Conservation (phyloP, 2,797 vertebrate species). For the Acanthornis magna region DNA sequence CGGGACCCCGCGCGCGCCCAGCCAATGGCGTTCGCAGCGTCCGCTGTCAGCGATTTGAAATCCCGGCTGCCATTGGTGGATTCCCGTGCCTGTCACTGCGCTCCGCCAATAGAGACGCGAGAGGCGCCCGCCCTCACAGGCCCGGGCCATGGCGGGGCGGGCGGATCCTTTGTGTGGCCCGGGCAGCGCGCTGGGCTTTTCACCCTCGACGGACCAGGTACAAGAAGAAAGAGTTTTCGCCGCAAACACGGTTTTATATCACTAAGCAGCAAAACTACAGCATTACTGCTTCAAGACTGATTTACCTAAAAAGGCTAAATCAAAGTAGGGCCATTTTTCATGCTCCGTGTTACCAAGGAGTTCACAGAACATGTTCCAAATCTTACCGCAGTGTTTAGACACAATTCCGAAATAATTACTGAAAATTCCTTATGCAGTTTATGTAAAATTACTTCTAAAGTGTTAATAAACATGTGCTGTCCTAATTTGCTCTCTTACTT, state of each 20-base stretch:
- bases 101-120: not conserved
- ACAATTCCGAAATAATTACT: not conserved
- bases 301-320: not conserved
- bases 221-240: fast-evolving
- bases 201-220: fast-evolving
- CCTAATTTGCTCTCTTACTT: not conserved
- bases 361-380: not conserved
- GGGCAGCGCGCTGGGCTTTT: not conserved
- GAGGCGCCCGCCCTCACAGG: fast-evolving
- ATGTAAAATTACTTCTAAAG: not conserved
- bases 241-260: fast-evolving
- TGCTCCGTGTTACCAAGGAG: fast-evolving
- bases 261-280: not conserved
- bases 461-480: not conserved
- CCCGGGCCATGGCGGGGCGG: not conserved
- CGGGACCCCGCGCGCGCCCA: not conserved
- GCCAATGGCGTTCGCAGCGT: not conserved
- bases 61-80: not conserved
- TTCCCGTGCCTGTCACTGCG: fast-evolving
- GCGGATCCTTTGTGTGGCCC: not conserved
- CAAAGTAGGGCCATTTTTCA: not conserved
- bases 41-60: not conserved
- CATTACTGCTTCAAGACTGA: too few species aligned
- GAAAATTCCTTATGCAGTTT: not conserved
- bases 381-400: fast-evolving